A percentile compares a stretch with the other conserved stretches of the same genome.
Evolutionary conservation across 1,140 invertebrate species (phyloP).

Genomic region (Oreohelix idahoensis): DNA sequence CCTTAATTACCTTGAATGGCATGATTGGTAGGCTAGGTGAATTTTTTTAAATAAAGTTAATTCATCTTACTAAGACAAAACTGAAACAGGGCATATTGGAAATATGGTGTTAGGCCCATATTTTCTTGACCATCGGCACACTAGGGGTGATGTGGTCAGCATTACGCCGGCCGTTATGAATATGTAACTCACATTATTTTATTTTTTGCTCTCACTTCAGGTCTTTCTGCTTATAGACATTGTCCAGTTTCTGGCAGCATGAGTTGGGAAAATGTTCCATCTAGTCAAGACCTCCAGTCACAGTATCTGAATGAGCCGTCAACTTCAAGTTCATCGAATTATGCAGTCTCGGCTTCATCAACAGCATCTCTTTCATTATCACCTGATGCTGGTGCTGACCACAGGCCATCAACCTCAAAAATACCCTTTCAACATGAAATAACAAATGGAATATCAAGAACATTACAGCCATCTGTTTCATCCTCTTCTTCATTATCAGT

Average conservation of each 20-base stretch:
- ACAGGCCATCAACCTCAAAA: background rate
- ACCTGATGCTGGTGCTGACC: background rate
- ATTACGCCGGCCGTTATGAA: too few species aligned
- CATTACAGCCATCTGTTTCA: background rate
- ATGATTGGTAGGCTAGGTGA: too few species aligned
- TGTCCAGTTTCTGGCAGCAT: background rate
- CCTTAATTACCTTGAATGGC: too few species aligned
- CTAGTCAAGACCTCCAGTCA: background rate
- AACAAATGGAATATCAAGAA: too few species aligned
- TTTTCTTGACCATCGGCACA: too few species aligned
- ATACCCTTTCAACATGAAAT: too few species aligned
- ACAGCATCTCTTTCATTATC: background rate
- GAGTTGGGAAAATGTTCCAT: background rate
- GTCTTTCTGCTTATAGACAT: background rate
- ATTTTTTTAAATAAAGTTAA: too few species aligned
- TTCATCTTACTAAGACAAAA: too few species aligned
- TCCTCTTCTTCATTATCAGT: background rate
- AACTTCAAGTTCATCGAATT: background rate
- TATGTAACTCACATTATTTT: background rate
- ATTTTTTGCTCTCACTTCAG: background rate
- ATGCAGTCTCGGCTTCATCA: background rate
- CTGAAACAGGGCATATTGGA: too few species aligned
- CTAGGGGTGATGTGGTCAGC: too few species aligned
- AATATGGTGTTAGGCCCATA: too few species aligned
- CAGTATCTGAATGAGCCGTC: background rate